phyloP scores from a whole-genome alignment of 1,140 invertebrate species.

The Pseudomyrmex sp. region DNA sequence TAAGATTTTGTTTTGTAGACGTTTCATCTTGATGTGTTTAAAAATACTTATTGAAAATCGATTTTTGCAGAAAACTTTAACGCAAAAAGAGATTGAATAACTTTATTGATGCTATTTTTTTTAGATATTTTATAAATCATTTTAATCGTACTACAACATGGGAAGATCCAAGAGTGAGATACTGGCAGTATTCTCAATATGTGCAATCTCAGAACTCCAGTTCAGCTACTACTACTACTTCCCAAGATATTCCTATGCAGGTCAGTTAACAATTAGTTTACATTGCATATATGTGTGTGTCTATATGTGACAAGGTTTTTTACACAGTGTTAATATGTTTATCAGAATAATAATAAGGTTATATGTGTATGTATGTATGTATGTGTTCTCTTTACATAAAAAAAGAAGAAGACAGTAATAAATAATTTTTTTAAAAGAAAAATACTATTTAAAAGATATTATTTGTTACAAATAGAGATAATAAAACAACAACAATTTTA shows the following conservation, averaged over 20 bases:
- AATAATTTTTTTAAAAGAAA: no score
- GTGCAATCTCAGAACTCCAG: constrained; percentile 81
- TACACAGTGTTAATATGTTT: no score
- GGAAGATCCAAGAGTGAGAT: constrained; percentile 88
- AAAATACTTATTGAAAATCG: constrained; percentile 39
- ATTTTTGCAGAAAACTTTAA: background rate
- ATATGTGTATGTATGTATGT: no score
- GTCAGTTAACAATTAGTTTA: constrained; percentile 77
- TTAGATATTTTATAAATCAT: constrained; percentile 92
- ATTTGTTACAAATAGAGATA: no score
- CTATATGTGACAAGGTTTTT: constrained; percentile 60
- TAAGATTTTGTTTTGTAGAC: background rate
- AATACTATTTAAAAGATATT: no score
- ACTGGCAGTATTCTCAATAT: constrained; percentile 85
- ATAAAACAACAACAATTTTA: no score
- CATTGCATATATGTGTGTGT: constrained; percentile 13
- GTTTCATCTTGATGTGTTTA: background rate
- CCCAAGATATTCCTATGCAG: constrained; percentile 86
- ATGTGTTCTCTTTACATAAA: no score
- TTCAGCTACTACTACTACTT: constrained; percentile 83
- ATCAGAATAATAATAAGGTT: no score
- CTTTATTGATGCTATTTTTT: constrained; percentile 5
- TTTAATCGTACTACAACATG: constrained; percentile 89
- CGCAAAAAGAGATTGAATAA: background rate
- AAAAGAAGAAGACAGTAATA: no score